Evolutionary conservation across 1,140 invertebrate genomes (phyloP), one percentile per base, ranked within the genome.

Genomic region (Zaprionus inermis): DNA sequence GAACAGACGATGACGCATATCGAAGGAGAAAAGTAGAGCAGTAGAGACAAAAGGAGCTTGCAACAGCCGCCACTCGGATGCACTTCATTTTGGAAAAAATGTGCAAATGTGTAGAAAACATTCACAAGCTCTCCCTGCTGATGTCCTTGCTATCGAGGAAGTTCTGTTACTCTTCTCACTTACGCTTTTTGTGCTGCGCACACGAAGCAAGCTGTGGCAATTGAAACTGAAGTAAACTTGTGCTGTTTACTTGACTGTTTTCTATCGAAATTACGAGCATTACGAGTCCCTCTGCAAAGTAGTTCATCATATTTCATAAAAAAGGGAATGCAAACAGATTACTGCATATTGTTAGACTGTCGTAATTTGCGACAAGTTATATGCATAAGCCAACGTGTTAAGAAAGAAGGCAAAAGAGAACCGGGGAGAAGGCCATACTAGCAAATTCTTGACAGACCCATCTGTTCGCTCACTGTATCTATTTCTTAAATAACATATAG

Each of bases 21-120:
- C 41, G 41, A 22, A 49, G 61, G 57, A 61, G 28, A 52, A 59
- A 76, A 41, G 22, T 61, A 58, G 20, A 44, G 22, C 16, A 30
- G 36, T 24, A 64, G 70, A 51, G 14, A 44, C 38, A 65, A 56
- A 24, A 34, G 10, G 11, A 16, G 55, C 14, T 28, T 28, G 51
- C 24, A 12, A 12, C 16, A 55, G n/a, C 51, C 32, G 51, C 34
- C 28, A 30, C 51, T 65, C 18, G 22, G n/a, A 54, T 55, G 51
- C 51, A 22, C 51, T 65, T 51, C 51, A 28, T 64, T 36, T 20
- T 11, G 12, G 34, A 24, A 41, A 10, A 10, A 30, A 16, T 24
- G 24, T 28, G 22, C 4, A 28, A 28, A 28, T 28, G 24, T 28
- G 24, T 16, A 22, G 7, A 22, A 49, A 44, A 49, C 20, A 18